Evolutionary conservation across 2,113 vertebrate genomes (phyloP), one percentile per base, ranked within the genome.

Genomic region (Megaleporinus macrocephalus): DNA sequence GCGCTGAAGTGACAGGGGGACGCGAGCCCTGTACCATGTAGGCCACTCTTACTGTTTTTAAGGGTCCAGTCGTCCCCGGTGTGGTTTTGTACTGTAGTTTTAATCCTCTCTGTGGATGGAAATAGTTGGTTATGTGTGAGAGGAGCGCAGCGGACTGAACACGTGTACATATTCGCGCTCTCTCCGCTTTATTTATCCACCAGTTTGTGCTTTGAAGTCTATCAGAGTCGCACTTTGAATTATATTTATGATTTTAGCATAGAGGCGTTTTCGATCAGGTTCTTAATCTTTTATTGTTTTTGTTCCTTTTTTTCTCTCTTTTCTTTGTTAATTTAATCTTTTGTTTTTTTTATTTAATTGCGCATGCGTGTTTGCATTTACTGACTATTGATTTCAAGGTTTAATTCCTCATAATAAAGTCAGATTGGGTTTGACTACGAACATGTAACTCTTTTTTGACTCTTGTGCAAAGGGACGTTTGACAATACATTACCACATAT

Each of bases 171-270:
- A 95, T 14, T 47, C 90, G 90, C 93, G 90, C 57, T n/a, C 57
- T 61, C 57, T 61, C 24, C 90, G 90, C 92, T 92, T 90, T 95
- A 90, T 89, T 87, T 92, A 92, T 91, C 92, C 94, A 93, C 91
- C 80, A 91, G 90, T 88, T 91, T 91, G 65, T 92, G 93, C 90
- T 92, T 95, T 92, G 94, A 94, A 92, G 94, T 86, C 91, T 88
- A 90, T 88, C 89, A 91, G 92, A 90, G 91, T 88, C 65, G 89
- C 95, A 94, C 94, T 96, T 95, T 94, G 93, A 89, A 91, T 92
- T 94, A 90, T 93, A 93, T 95, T 88, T 95, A 96, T 94, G 93
- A 93, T 92, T 96, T 94, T 95, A 92, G 90, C 93, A 94, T 93
- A 89, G 93, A 88, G 94, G 90, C 92, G 94, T 92, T 94, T n/a